These are phyloP conservation scores for Monoplex corrugatus DNA, from an alignment of 2,888 invertebrate genomes.

Conservation along the genomic window DNA sequence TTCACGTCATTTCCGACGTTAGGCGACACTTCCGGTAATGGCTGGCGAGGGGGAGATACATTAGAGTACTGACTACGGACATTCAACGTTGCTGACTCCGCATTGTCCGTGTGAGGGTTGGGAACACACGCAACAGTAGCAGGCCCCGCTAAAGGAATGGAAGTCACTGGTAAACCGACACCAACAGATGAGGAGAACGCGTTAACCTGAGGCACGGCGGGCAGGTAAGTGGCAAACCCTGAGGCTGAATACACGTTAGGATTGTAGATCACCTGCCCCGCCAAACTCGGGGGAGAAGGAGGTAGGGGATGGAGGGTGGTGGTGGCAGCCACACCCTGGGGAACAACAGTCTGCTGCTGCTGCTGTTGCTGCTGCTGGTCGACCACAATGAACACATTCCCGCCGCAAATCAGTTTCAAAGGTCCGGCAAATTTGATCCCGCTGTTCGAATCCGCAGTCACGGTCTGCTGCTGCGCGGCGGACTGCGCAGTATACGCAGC, in stretches of 20 bases:
- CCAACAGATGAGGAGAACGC: background rate
- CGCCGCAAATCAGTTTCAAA: constrained; percentile 43
- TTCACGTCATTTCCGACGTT: constrained; percentile 35
- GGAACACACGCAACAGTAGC: background rate
- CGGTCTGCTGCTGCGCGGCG: background rate
- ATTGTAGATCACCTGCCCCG: background rate
- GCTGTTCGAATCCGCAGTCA: background rate
- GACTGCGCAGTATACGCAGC: background rate
- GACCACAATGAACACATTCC: constrained; percentile 42
- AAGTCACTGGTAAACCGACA: background rate
- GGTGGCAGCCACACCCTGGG: background rate
- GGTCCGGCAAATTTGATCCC: constrained; percentile 32
- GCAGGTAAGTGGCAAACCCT: background rate
- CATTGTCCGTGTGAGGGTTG: background rate
- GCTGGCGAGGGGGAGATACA: background rate
- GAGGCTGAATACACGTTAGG: background rate
- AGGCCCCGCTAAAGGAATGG: background rate
- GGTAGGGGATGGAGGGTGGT: background rate
- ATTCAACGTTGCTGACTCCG: no score
- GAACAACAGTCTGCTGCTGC: background rate
- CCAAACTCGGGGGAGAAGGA: background rate
- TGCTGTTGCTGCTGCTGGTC: constrained; percentile 35
- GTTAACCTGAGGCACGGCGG: constrained; percentile 21
- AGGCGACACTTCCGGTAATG: background rate
- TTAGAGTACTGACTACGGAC: background rate